These are phyloP conservation scores for Porites lobata DNA, from an alignment of 92 coral and sea anemone genomes.

Conservation along the genomic window DNA sequence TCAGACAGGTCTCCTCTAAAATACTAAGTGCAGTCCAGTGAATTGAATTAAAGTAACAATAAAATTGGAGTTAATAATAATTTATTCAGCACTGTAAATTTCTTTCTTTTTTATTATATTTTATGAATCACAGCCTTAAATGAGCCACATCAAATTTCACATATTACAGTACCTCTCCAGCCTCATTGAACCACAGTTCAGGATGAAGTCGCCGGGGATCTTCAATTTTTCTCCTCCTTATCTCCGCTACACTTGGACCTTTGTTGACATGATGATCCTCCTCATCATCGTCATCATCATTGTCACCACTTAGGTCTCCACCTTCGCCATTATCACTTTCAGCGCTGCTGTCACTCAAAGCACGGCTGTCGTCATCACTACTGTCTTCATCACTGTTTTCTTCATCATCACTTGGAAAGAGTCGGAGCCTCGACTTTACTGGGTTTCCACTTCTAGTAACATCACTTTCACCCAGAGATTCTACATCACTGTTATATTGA, in stretches of 20 bases:
- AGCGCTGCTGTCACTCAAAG: conserved; percentile 51
- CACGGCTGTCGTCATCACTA: conserved; percentile 55
- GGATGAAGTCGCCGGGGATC: conserved; percentile 86
- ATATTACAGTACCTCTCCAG: conserved; percentile 77
- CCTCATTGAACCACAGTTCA: conserved; percentile 97
- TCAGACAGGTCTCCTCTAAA: no score
- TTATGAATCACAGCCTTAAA: no score
- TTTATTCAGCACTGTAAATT: no score
- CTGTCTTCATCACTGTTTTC: conserved; percentile 61
- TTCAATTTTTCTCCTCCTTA: conserved; percentile 68
- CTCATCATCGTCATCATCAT: conserved; percentile 33
- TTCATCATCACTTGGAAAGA: conserved; percentile 52
- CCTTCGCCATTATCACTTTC: conserved; percentile 55
- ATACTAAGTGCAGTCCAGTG: no score
- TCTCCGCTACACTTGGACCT: conserved; percentile 53
- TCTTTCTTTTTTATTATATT: no score
- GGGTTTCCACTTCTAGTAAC: background rate
- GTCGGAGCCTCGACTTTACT: conserved; percentile 29
- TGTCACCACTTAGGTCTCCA: conserved; percentile 40
- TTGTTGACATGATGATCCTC: conserved; percentile 38
- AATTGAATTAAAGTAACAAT: no score
- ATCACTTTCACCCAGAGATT: conserved; percentile 50
- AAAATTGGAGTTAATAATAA: no score
- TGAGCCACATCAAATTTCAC: no score
- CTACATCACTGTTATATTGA: conserved; percentile 32